These are phyloP conservation scores for Anthopleura sola DNA, from an alignment of 64 coral and sea anemone species.

Conservation along the genomic window DNA sequence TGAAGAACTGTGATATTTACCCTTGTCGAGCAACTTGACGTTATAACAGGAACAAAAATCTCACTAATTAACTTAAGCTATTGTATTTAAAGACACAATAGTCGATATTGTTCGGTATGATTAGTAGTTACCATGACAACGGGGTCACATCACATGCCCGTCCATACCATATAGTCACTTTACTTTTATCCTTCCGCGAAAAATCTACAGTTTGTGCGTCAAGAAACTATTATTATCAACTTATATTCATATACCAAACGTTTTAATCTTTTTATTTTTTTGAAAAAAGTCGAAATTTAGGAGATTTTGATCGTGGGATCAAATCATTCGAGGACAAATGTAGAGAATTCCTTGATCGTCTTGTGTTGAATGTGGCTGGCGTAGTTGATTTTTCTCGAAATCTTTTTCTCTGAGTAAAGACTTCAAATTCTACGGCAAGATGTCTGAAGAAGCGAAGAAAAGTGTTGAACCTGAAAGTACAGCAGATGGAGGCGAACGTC, in stretches of 20 bases:
- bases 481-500: neutral
- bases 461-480: neutral
- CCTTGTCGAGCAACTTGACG: too few relatives aligned
- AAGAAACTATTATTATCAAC: too few relatives aligned
- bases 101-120: neutral
- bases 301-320: too few relatives aligned
- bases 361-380: neutral
- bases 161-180: neutral
- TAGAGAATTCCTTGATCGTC: neutral
- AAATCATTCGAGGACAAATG: too few relatives aligned
- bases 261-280: too few relatives aligned
- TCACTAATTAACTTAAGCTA: too few relatives aligned
- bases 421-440: neutral
- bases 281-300: too few relatives aligned
- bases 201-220: too few relatives aligned
- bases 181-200: neutral
- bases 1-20: too few relatives aligned
- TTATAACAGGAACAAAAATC: too few relatives aligned
- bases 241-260: too few relatives aligned
- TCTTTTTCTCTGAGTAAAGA: neutral
- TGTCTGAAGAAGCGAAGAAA: constrained; percentile 3
- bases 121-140: neutral
- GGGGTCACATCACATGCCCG: neutral
- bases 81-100: too few relatives aligned
- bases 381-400: neutral